phyloP scores from a whole-genome alignment of 1,140 invertebrate species.

The Calycopis cecrops region DNA sequence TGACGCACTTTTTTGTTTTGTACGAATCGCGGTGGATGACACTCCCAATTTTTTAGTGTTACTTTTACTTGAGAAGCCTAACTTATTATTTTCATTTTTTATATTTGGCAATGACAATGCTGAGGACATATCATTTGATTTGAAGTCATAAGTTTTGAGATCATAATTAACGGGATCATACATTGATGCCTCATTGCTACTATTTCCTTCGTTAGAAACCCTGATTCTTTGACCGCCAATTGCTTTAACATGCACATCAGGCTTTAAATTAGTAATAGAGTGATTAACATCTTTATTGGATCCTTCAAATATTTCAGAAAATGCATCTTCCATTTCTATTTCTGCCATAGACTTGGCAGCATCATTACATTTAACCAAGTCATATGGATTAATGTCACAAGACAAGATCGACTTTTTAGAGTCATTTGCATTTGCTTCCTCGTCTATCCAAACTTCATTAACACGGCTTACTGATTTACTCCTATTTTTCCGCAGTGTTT shows the following conservation, averaged over 20 bases:
- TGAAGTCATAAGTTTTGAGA: slow-evolving; percentile 63
- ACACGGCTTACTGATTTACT: slow-evolving; percentile 71
- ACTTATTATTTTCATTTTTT: slow-evolving; percentile 61
- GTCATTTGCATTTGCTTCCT: slow-evolving; percentile 69
- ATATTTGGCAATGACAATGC: slow-evolving; percentile 61
- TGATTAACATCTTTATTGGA: slow-evolving; percentile 42
- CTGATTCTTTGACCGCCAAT: slow-evolving; percentile 77
- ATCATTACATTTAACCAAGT: slow-evolving; percentile 78
- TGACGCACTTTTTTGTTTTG: slow-evolving; percentile 64
- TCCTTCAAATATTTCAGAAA: slow-evolving; percentile 54
- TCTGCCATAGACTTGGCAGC: slow-evolving; percentile 52
- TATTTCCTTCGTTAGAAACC: slow-evolving; percentile 64
- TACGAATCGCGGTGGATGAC: slow-evolving; percentile 46
- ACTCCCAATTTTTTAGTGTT: slow-evolving; percentile 49
- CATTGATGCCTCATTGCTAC: slow-evolving; percentile 49
- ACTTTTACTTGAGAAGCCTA: slow-evolving; percentile 46
- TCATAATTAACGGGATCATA: slow-evolving; percentile 69
- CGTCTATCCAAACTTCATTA: slow-evolving; percentile 69
- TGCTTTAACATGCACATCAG: slow-evolving; percentile 74
- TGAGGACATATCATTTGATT: slow-evolving; percentile 51
- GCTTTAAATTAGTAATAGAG: slow-evolving; percentile 36
- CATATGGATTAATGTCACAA: slow-evolving; percentile 90
- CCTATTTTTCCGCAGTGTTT: slow-evolving; percentile 56
- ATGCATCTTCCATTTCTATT: slow-evolving; percentile 64
- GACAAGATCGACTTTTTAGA: slow-evolving; percentile 84